Conservation (phyloP, 2,888 invertebrate species). For the Sceliomorpha sp. region DNA sequence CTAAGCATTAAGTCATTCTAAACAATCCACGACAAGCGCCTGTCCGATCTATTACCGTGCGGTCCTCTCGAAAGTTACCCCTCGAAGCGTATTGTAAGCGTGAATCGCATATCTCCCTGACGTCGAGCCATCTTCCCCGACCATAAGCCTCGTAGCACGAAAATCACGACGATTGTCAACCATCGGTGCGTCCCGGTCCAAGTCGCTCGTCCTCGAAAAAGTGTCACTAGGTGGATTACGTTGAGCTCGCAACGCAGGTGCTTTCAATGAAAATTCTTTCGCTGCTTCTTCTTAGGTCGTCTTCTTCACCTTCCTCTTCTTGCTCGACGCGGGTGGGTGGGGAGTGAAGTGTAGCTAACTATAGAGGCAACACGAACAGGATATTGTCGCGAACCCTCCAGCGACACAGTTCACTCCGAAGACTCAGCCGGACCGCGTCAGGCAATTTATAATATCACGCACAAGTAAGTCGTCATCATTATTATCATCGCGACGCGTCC, state of each 20-base stretch:
- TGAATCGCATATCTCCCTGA: too few species aligned
- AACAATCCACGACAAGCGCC: too few species aligned
- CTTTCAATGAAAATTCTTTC: slow-evolving; percentile 20
- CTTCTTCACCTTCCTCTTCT: slow-evolving; percentile 41
- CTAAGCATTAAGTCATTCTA: too few species aligned
- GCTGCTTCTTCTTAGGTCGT: slow-evolving; percentile 23
- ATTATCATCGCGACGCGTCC: slow-evolving; percentile 22
- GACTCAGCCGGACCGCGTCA: slow-evolving; percentile 73
- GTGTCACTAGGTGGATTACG: too few species aligned
- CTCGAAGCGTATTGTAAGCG: too few species aligned
- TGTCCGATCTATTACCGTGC: too few species aligned
- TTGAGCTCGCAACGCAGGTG: slow-evolving; percentile 5
- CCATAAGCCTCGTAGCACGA: too few species aligned
- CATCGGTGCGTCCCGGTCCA: too few species aligned
- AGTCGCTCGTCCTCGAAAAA: too few species aligned
- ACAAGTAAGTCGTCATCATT: slow-evolving; percentile 56
- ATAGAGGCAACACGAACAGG: slow-evolving; percentile 74
- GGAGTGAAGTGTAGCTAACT: slow-evolving; percentile 73
- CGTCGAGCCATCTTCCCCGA: too few species aligned
- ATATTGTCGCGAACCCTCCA: slow-evolving; percentile 76
- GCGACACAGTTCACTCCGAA: slow-evolving; percentile 77
- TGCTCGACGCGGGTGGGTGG: slow-evolving; percentile 59
- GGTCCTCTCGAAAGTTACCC: too few species aligned
- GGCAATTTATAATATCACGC: slow-evolving; percentile 48
- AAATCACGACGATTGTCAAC: too few species aligned